These are phyloP conservation scores for Orgyia antiqua DNA, from an alignment of 2,888 invertebrate genomes.

Conservation along the genomic window DNA sequence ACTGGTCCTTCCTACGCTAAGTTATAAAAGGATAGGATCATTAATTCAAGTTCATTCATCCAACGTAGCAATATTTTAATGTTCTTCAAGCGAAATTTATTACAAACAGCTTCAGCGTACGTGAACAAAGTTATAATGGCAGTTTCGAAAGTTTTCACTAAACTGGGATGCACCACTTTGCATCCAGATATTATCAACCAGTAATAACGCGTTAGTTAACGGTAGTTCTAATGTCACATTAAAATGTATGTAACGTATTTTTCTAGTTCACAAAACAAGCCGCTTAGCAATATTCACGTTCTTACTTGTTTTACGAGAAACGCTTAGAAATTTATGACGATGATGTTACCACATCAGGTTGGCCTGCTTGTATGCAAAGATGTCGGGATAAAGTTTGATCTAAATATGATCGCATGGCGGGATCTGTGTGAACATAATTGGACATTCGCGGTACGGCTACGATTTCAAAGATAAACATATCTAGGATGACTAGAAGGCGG, in stretches of 20 bases:
- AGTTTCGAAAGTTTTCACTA: slow-evolving; percentile 29
- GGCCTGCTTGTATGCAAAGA: slow-evolving; percentile 48
- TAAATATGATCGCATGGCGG: slow-evolving; percentile 45
- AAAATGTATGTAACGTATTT: slow-evolving; percentile 51
- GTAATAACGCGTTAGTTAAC: slow-evolving; percentile 39
- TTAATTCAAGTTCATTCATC: too few relatives aligned
- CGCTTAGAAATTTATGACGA: slow-evolving; percentile 40
- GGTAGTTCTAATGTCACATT: slow-evolving; percentile 50
- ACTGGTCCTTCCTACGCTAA: too few relatives aligned
- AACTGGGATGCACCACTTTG: slow-evolving; percentile 25
- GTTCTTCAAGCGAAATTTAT: too few relatives aligned
- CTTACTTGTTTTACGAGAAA: slow-evolving; percentile 45
- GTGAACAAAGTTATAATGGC: slow-evolving; percentile 24
- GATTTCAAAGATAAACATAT: slow-evolving; percentile 50
- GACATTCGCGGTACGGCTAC: slow-evolving; percentile 53
- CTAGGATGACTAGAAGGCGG: slow-evolving; percentile 44
- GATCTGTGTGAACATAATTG: slow-evolving; percentile 56
- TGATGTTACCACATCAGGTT: slow-evolving; percentile 26
- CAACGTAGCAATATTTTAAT: too few relatives aligned
- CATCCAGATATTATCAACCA: slow-evolving; percentile 37
- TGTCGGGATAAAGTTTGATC: slow-evolving; percentile 32
- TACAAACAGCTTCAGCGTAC: too few relatives aligned
- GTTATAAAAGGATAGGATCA: too few relatives aligned
- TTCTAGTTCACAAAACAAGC: slow-evolving; percentile 43
- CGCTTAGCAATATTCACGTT: slow-evolving; percentile 36